Evolutionary conservation across 2,797 vertebrate species (phyloP).

Genomic region (Pipistrellus nathusii): DNA sequence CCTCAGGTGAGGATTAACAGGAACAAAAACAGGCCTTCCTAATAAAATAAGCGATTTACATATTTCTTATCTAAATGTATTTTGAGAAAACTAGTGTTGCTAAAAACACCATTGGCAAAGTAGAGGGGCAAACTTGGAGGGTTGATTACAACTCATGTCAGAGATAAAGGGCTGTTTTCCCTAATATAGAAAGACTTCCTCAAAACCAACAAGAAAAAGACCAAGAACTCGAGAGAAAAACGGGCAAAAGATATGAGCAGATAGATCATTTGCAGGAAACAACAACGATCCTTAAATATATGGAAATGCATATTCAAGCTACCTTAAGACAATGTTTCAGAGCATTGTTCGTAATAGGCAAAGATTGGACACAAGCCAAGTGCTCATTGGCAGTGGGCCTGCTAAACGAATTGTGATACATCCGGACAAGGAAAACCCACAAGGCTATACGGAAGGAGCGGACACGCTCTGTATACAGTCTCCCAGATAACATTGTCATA

Average conservation of each 20-base stretch:
- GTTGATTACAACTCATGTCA: background rate
- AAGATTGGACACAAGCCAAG: background rate
- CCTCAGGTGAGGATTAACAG: too few relatives aligned
- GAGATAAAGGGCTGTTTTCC: background rate
- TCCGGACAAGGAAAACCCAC: background rate
- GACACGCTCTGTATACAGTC: background rate
- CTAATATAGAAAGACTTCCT: background rate
- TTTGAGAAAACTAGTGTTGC: background rate
- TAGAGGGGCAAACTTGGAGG: background rate
- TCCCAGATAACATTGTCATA: background rate
- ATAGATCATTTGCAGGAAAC: background rate
- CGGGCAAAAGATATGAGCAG: background rate
- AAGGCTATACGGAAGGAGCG: background rate
- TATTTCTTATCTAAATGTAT: background rate
- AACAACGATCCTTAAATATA: background rate
- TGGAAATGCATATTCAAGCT: background rate
- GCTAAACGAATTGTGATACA: background rate
- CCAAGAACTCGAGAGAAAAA: background rate
- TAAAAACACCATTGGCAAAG: background rate
- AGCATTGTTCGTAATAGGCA: background rate
- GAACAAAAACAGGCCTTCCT: background rate
- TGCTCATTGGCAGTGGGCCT: too few relatives aligned
- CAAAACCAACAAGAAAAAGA: background rate
- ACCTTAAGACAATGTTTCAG: background rate
- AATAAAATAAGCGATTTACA: background rate